Percentiles rank a stretch among this genome's conserved stretches.
phyloP scores from a whole-genome alignment of 2,113 vertebrate genomes.

The Rhinichthys klamathensis region DNA sequence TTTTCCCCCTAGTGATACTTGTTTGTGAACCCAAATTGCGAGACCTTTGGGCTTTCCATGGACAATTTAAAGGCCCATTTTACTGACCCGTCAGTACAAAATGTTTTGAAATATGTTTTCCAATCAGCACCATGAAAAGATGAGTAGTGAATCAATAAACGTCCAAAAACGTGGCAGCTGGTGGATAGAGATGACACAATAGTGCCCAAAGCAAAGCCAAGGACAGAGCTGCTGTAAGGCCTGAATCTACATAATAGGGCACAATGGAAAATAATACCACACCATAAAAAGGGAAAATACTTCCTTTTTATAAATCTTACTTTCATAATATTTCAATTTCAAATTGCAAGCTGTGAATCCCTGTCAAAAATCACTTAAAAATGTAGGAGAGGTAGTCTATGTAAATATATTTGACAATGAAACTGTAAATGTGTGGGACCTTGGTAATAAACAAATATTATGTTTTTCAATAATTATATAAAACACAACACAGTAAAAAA shows the following conservation, averaged over 20 bases:
- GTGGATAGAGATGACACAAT: constrained; percentile 14
- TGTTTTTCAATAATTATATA: not conserved
- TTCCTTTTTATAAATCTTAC: not conserved
- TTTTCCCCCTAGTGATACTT: constrained; percentile 33
- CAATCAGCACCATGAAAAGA: constrained; percentile 33
- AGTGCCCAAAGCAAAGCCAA: constrained; percentile 17
- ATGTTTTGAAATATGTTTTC: constrained; percentile 38
- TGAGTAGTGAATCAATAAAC: constrained; percentile 32
- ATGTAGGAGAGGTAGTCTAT: not conserved
- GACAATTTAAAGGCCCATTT: not conserved
- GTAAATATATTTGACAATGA: not conserved
- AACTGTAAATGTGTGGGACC: not conserved
- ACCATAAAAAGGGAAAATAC: not conserved
- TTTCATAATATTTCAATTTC: not conserved
- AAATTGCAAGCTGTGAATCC: not conserved
- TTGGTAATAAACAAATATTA: too few species aligned
- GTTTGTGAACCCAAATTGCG: constrained; percentile 43
- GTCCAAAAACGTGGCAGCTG: constrained; percentile 27
- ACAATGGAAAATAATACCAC: not conserved
- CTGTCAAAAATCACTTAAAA: not conserved
- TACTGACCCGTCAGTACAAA: constrained; percentile 5
- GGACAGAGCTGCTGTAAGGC: not conserved
- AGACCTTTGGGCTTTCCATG: constrained; percentile 33
- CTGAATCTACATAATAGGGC: constrained; percentile 19
- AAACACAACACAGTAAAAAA: not conserved